Base-by-base conservation (phyloP, 2,113 vertebrate species). In the Tursiops truncatus region DNA sequence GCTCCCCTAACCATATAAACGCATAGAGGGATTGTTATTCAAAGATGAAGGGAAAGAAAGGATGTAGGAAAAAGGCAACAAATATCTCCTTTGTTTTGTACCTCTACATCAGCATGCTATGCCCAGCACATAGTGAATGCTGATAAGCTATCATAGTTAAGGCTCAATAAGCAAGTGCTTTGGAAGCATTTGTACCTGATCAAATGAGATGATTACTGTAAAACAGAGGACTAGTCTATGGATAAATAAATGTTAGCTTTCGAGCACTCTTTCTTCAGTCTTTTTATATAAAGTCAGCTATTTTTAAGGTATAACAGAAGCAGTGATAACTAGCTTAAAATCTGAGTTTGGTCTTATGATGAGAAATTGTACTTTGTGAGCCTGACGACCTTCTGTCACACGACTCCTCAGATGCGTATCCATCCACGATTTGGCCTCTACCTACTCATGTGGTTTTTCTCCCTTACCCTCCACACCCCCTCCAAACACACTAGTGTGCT, bases 251-350 rank as follows among this genome's bases (percentile, higher is more conserved):
- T 15, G 63, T 17, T 20, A 12, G 26, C 50, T 53, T 91, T 92
- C 0, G 8, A 62, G 50, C 20, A 53, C 18, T 86, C 63, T 93
- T 85, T 60, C 28, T 76, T 62, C 60, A 84, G 53, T 14, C 20
- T 84, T 80, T 74, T 92, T 44, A 77, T 11, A 88, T 18, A 33
- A 8, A 80, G 67, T 44, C 6, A 71, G 81, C 31, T 77, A 65
- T 82, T 65, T 91, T 74, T 36, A 89, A 41, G 47, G 13, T 62
- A 68, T 25, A 21, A 56, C 1, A 93, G 68, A 92, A 65, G 41
- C 13, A 68, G 21, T 63, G 25, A 77, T 36, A 76, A 88, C 31
- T 83, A 96, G 82, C 15, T 28, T 71, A 90, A 96, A 94, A 79
- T 63, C 18, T 23, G 14, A 81, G 17, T 76, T 58, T 71, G 23